Evolutionary conservation across 2,797 vertebrate species (phyloP).

Genomic region (Cirrhinus mrigala): DNA sequence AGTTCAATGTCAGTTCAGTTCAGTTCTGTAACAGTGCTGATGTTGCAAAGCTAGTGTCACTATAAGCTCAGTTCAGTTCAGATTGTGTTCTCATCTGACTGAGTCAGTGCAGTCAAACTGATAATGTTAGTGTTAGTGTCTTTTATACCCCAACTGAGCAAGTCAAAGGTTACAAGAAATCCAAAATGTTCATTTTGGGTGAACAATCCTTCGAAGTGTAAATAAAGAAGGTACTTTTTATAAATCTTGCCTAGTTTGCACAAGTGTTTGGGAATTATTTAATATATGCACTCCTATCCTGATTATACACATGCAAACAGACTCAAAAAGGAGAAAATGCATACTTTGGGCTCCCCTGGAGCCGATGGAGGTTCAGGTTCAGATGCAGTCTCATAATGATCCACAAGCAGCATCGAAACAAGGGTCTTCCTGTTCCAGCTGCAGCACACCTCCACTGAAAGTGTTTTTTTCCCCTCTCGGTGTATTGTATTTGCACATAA

Average conservation of each 20-base stretch:
- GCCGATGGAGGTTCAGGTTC: constrained; percentile 32
- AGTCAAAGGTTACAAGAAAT: too few species aligned
- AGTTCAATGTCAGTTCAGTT: background rate
- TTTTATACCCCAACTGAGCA: too few species aligned
- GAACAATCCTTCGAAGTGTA: background rate
- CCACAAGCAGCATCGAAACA: background rate
- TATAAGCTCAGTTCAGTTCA: too few species aligned
- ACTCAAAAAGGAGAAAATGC: background rate
- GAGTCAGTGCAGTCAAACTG: background rate
- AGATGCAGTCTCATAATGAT: background rate
- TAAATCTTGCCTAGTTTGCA: background rate
- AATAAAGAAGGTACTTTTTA: background rate
- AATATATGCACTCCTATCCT: background rate
- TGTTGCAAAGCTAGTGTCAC: background rate
- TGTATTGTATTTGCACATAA: constrained; percentile 56
- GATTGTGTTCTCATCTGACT: too few species aligned
- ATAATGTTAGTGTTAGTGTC: too few species aligned
- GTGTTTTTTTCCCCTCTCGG: background rate
- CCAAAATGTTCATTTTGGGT: background rate
- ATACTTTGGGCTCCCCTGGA: constrained; percentile 10
- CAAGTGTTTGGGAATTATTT: background rate
- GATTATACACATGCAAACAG: background rate
- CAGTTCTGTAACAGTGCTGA: background rate
- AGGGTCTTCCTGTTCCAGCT: background rate
- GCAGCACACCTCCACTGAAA: background rate